Base-by-base conservation (phyloP, 1,140 invertebrate species). In the Hylaeus volcanicus region DNA sequence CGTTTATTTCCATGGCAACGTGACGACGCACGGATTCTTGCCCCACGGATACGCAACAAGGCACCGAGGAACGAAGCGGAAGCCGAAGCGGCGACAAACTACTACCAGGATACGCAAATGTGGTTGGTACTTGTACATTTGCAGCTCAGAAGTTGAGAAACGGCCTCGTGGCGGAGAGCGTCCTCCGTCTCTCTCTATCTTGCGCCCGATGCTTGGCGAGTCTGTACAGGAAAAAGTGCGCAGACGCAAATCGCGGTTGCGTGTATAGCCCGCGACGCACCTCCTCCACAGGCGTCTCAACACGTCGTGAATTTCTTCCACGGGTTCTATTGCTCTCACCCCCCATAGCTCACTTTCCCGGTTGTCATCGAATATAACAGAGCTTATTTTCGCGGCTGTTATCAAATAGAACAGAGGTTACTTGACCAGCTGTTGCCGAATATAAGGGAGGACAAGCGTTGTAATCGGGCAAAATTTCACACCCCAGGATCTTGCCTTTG, bases 221-320 rank as follows among this genome's bases (percentile, higher is more conserved):
- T 43, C 73, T n/a, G 64, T 43, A 37, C 39, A n/a, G 81, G 83
- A 86, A 86, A 80, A 84, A 72, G 78, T 83, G 86, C 87, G 87
- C 87, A 88, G 82, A 76, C 88, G 84, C 86, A 72, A 86, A 79
- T 83, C 78, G 75, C 61, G 79, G 73, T 85, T 84, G 69, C 81
- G 63, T 76, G 74, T 81, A 45, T 77, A 81, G 77, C 70, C 69
- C 72, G 63, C 78, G 55, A 84, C 78, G 73, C 69, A 73, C 74
- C 66, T 68, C 56, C 75, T 64, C 60, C 74, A 51, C 65, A n/a
- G 48, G 39, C 79, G 43, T 76, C 60, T 66, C 45, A 68, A 66
- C 66, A 41, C 76, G 68, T 72, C 72, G 79, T 70, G 73, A 80
- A 82, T 85, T 88, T 86, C 85, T 75, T 79, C 77, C 37, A 26